A percentile compares a stretch with the other conserved stretches of the same genome.
Conservation (phyloP, 2,888 invertebrate genomes). For the Blastobasis lacticolella region DNA sequence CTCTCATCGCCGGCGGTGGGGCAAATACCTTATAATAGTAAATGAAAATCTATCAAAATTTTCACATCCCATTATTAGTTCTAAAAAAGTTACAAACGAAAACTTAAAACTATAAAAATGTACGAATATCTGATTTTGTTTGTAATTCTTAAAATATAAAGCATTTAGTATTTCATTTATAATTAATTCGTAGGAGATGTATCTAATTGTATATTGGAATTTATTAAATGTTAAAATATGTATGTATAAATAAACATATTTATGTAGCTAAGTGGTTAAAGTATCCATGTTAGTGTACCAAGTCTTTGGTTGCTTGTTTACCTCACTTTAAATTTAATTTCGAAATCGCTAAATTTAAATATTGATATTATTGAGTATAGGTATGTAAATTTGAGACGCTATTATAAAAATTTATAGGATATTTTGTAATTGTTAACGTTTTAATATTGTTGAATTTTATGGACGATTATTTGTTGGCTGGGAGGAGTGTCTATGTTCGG, state of each 20-base stretch:
- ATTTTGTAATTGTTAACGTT: slow-evolving; percentile 65
- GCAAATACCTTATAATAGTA: too few relatives aligned
- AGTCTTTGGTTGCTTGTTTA: too few relatives aligned
- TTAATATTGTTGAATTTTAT: slow-evolving; percentile 66
- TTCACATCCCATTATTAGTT: too few relatives aligned
- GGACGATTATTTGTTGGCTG: slow-evolving; percentile 49
- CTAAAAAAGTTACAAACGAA: too few relatives aligned
- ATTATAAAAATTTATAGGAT: slow-evolving; percentile 34
- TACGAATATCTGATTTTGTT: too few relatives aligned
- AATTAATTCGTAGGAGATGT: neutral
- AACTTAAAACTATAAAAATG: too few relatives aligned
- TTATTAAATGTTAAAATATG: slow-evolving; percentile 16
- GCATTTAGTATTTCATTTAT: neutral
- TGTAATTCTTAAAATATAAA: too few relatives aligned
- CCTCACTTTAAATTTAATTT: too few relatives aligned
- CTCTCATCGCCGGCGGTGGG: too few relatives aligned
- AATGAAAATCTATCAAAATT: too few relatives aligned
- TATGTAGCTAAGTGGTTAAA: slow-evolving; percentile 11
- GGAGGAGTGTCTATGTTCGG: slow-evolving; percentile 1
- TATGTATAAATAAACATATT: slow-evolving; percentile 15
- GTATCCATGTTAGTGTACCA: too few relatives aligned
- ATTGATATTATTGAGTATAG: slow-evolving; percentile 4
- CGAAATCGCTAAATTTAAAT: too few relatives aligned
- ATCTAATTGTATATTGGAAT: slow-evolving; percentile 15
- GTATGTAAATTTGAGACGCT: slow-evolving; percentile 38